Evolutionary conservation across 2,113 vertebrate species (phyloP).

Genomic region (Coptodon rendalli): DNA sequence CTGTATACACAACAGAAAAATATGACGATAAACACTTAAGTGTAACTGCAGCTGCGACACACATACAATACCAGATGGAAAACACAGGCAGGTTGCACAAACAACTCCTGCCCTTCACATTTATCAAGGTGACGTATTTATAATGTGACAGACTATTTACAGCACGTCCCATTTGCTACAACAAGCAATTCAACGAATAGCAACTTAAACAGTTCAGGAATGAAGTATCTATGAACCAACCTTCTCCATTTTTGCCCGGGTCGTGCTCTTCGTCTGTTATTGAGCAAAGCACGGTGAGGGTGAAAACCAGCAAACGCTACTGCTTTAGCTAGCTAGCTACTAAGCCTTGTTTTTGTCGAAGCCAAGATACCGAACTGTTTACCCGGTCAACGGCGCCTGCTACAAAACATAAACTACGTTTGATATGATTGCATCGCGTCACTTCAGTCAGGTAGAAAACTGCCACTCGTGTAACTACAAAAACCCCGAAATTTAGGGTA

Average conservation of each 20-base stretch:
- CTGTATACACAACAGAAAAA: slow-evolving; percentile 51
- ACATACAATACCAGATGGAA: background rate
- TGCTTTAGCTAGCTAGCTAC: background rate
- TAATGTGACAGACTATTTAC: background rate
- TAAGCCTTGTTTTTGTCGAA: slow-evolving; percentile 22
- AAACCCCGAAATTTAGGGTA: background rate
- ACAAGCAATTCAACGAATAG: background rate
- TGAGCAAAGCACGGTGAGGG: background rate
- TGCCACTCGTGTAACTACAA: background rate
- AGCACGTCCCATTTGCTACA: background rate
- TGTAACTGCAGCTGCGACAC: background rate
- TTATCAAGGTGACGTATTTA: background rate
- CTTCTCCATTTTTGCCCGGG: slow-evolving; percentile 52
- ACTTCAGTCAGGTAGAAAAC: background rate
- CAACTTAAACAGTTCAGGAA: background rate
- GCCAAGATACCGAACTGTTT: slow-evolving; percentile 1
- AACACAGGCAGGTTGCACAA: background rate
- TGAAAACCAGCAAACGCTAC: background rate
- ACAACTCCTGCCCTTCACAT: background rate
- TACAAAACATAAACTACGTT: background rate
- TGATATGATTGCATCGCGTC: background rate
- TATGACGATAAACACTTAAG: background rate
- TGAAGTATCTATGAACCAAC: background rate
- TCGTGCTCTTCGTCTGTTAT: background rate
- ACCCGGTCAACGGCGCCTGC: background rate